Conservation (phyloP, 1,140 invertebrate species). For the Ostrea edulis region DNA sequence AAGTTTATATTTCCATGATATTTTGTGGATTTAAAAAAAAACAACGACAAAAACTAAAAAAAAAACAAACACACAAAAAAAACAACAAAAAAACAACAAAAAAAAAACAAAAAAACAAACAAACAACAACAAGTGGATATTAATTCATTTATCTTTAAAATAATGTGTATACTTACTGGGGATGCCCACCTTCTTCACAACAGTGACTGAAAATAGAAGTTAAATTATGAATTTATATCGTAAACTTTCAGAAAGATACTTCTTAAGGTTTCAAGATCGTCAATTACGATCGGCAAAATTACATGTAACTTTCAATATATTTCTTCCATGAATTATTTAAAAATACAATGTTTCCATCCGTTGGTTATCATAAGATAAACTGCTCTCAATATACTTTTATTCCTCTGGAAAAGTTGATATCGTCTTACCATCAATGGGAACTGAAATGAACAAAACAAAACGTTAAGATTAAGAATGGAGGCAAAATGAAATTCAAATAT, state of each 20-base stretch:
- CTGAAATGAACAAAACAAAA: background rate
- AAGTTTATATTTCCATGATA: background rate
- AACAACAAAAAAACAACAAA: no score
- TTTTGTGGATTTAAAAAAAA: no score
- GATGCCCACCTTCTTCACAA: conserved; percentile 26
- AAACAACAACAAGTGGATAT: no score
- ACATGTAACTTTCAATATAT: no score
- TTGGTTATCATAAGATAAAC: background rate
- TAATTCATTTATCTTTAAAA: no score
- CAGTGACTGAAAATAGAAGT: background rate
- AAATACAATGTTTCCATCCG: no score
- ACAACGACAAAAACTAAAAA: no score
- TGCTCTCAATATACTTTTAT: background rate
- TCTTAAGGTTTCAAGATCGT: background rate
- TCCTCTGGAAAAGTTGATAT: background rate
- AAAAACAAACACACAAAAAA: no score
- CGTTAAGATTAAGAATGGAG: background rate
- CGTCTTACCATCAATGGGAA: conserved; percentile 20
- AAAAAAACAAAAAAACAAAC: no score
- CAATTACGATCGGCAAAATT: no score
- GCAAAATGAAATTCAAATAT: background rate
- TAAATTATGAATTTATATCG: background rate
- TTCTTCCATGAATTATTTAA: no score
- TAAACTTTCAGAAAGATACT: background rate
- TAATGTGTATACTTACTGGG: background rate